Conservation (phyloP, 2,113 vertebrate species). For the Pelvicachromis taeniatus region DNA sequence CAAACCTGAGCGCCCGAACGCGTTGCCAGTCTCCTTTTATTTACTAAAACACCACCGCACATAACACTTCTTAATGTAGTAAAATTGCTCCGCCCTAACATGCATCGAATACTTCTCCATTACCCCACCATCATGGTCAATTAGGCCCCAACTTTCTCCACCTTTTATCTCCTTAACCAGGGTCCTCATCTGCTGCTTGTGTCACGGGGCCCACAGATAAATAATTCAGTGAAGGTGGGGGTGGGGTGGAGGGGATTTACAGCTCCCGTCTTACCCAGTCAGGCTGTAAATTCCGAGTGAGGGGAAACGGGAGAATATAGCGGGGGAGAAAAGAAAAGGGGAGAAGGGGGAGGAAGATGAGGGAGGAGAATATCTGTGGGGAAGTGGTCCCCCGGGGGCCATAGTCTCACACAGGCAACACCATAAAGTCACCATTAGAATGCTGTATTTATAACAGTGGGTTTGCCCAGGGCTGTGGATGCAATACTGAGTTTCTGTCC, state of each 20-base stretch:
- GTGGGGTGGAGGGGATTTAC: constrained; percentile 64
- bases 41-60: constrained; percentile 9
- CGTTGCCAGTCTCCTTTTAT: constrained; percentile 8
- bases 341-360: constrained; percentile 37
- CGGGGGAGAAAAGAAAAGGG: constrained; percentile 32
- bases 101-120: constrained; percentile 73
- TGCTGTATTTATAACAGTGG: constrained; percentile 79
- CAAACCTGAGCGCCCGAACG: background rate
- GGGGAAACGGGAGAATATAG: constrained; percentile 64
- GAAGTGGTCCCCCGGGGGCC: constrained; percentile 74
- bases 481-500: constrained; percentile 20
- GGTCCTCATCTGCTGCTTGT: constrained; percentile 76
- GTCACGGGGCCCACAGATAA: constrained; percentile 70
- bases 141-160: constrained; percentile 73
- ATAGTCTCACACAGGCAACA: constrained; percentile 78
- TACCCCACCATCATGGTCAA: constrained; percentile 75
- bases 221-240: constrained; percentile 71
- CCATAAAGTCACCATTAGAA: constrained; percentile 82
- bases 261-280: constrained; percentile 65
- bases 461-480: constrained; percentile 55
- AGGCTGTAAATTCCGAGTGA: constrained; percentile 75
- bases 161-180: constrained; percentile 80
- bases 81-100: constrained; percentile 40
- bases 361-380: constrained; percentile 62
- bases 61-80: constrained; percentile 1